These are phyloP conservation scores for Anthophora plumipes DNA, from an alignment of 2,888 invertebrate species.

Conservation along the genomic window DNA sequence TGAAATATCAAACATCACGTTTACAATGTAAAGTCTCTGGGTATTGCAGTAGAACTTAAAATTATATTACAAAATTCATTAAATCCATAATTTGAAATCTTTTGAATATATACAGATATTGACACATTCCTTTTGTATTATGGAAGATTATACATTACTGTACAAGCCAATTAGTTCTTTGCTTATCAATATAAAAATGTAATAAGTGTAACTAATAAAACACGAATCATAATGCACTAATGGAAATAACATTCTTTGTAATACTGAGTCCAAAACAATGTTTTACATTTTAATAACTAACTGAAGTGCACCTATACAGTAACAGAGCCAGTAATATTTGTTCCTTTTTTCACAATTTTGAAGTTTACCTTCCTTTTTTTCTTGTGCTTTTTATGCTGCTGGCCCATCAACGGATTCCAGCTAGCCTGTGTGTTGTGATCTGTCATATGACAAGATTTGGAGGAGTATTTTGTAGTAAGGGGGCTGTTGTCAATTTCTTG, in stretches of 20 bases:
- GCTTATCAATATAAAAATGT: background rate
- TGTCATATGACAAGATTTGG: slow-evolving; percentile 80
- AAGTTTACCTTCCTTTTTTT: slow-evolving; percentile 83
- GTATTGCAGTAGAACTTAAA: background rate
- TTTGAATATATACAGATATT: background rate
- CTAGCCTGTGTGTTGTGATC: slow-evolving; percentile 79
- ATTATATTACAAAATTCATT: background rate
- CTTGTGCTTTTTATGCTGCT: slow-evolving; percentile 83
- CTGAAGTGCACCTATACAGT: slow-evolving; percentile 65
- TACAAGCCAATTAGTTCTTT: background rate
- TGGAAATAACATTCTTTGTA: slow-evolving; percentile 59
- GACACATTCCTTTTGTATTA: background rate
- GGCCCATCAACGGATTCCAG: slow-evolving; percentile 80
- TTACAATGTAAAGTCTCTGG: background rate
- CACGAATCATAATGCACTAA: background rate
- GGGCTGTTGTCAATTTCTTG: slow-evolving; percentile 79
- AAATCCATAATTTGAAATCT: background rate
- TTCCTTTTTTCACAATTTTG: slow-evolving; percentile 60
- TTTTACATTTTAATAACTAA: slow-evolving; percentile 57
- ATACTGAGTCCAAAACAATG: slow-evolving; percentile 61
- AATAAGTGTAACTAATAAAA: background rate
- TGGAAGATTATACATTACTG: background rate
- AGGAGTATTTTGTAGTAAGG: slow-evolving; percentile 80
- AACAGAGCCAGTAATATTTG: slow-evolving; percentile 62
- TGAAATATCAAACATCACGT: background rate